These are phyloP conservation scores for Tipula unca DNA, from an alignment of 2,888 invertebrate species.

Conservation along the genomic window DNA sequence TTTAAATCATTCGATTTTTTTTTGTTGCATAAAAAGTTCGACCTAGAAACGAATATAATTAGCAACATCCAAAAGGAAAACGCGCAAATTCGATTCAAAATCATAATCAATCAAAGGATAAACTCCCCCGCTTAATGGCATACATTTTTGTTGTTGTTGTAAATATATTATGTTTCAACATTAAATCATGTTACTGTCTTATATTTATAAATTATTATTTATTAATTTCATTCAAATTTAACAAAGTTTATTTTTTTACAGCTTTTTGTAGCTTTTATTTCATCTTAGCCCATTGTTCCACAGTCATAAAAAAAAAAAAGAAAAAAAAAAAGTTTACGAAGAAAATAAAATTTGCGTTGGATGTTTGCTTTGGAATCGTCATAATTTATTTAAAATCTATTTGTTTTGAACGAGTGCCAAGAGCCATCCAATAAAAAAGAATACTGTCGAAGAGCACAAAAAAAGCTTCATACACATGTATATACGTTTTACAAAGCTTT, in stretches of 20 bases:
- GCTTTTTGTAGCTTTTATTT: neutral
- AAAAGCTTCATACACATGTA: neutral
- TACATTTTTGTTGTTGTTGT: neutral
- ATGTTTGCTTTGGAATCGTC: neutral
- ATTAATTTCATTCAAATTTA: neutral
- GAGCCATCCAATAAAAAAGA: neutral
- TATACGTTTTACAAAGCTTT: neutral
- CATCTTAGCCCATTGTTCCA: neutral
- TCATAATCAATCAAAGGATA: neutral
- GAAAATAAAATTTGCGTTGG: neutral
- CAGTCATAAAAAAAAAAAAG: neutral
- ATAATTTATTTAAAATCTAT: constrained; percentile 14
- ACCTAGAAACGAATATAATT: neutral
- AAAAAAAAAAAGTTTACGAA: neutral
- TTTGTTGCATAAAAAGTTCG: too few species aligned
- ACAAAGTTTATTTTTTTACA: too few species aligned
- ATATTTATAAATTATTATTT: neutral
- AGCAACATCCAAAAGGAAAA: neutral
- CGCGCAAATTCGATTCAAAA: neutral
- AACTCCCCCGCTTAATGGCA: neutral
- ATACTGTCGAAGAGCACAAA: neutral
- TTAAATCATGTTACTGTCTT: neutral
- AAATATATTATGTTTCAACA: neutral
- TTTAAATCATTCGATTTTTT: too few species aligned
- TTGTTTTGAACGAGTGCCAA: neutral